phyloP scores from a whole-genome alignment of 2,113 vertebrate genomes.

The Phaethornis superciliosus region DNA sequence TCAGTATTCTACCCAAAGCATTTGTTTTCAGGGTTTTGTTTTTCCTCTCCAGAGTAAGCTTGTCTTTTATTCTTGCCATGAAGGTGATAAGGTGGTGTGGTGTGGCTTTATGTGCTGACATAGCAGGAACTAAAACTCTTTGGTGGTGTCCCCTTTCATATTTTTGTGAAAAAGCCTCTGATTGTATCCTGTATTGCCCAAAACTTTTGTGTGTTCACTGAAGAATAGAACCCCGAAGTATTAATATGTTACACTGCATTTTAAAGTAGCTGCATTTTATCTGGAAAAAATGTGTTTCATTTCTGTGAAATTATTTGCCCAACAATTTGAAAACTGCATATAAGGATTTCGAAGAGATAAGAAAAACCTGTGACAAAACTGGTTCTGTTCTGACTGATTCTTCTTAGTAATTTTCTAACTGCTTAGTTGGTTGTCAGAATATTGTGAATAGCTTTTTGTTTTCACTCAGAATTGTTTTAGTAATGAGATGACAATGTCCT shows the following conservation, averaged over 20 bases:
- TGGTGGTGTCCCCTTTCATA: accelerated
- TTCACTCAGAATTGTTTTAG: background rate
- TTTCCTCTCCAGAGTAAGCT: background rate
- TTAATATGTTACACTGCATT: background rate
- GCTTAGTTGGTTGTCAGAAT: background rate
- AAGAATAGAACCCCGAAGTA: background rate
- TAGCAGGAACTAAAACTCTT: background rate
- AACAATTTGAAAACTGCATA: background rate
- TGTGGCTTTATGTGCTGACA: background rate
- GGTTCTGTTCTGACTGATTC: background rate
- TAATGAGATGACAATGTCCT: background rate
- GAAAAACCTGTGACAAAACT: background rate
- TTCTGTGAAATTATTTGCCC: background rate
- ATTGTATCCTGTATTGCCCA: background rate
- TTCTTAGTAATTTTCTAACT: background rate
- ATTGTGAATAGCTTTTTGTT: background rate
- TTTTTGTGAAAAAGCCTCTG: background rate
- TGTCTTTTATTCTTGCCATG: background rate
- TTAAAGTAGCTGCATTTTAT: background rate
- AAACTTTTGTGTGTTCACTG: background rate
- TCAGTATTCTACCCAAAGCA: background rate
- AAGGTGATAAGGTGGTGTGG: background rate
- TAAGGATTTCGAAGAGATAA: background rate
- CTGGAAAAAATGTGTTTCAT: background rate
- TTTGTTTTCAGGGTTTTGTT: background rate